Evolutionary conservation across 2,888 invertebrate genomes (phyloP).

Genomic region (Agrotis segetum): DNA sequence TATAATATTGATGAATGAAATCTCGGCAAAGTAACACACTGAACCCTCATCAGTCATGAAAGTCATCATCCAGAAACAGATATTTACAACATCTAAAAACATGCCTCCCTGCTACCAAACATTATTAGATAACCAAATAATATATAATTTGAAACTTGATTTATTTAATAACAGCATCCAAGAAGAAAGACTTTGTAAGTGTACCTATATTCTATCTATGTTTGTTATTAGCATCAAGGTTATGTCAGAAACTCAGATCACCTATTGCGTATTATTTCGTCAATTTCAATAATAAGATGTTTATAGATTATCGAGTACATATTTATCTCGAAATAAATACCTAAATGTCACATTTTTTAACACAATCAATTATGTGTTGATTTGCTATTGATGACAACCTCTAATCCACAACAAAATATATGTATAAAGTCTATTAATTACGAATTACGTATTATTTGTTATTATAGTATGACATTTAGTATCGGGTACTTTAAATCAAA

Average conservation of each 20-base stretch:
- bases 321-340: constrained; percentile 33
- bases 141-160: constrained; percentile 2
- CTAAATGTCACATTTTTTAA: not conserved
- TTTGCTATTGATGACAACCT: not conserved
- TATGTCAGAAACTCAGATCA: constrained; percentile 53
- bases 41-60: too few relatives aligned
- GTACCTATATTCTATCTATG: constrained; percentile 15
- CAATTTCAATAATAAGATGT: constrained; percentile 67
- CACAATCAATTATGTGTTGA: constrained; percentile 1
- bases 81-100: not conserved
- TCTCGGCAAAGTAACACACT: too few relatives aligned
- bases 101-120: not conserved
- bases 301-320: constrained; percentile 53
- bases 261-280: constrained; percentile 73
- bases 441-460: constrained; percentile 39
- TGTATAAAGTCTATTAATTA: not conserved
- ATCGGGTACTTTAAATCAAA: constrained; percentile 70
- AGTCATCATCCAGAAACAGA: too few relatives aligned
- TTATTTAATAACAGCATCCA: constrained; percentile 24
- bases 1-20: not conserved
- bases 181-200: constrained; percentile 9
- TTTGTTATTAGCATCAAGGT: constrained; percentile 54
- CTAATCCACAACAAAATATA: not conserved
- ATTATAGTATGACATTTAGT: constrained; percentile 58
- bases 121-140: constrained; percentile 5